Evolutionary conservation across 2,113 vertebrate genomes (phyloP).

Genomic region (Thalassoma bifasciatum): DNA sequence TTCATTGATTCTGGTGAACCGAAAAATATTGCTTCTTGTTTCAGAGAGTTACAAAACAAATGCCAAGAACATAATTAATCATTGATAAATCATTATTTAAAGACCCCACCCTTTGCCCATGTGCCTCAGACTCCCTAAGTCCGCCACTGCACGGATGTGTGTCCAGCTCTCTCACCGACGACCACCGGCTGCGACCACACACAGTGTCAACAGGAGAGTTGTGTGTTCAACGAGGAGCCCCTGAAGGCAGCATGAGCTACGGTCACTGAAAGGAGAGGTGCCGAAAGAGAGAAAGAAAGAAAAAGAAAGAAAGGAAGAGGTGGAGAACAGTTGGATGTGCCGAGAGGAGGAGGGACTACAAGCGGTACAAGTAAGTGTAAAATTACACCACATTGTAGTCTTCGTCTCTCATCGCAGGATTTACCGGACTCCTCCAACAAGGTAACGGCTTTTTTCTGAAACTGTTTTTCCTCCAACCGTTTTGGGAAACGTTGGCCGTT

Average conservation of each 20-base stretch:
- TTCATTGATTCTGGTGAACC: no score
- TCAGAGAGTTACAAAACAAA: no score
- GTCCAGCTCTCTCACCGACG: neutral
- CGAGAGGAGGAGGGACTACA: conserved; percentile 3
- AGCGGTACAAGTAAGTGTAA: neutral
- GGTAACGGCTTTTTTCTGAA: conserved; percentile 13
- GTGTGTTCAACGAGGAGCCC: conserved; percentile 20
- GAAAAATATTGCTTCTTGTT: no score
- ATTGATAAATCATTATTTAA: neutral
- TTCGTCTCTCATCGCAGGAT: neutral
- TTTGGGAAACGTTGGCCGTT: neutral
- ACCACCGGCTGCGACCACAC: neutral
- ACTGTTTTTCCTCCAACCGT: accelerated
- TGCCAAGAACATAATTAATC: neutral
- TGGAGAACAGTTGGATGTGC: neutral
- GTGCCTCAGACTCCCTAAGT: neutral
- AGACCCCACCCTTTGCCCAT: neutral
- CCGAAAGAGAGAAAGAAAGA: neutral
- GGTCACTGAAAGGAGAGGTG: neutral
- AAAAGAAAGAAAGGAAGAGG: neutral
- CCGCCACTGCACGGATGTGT: neutral
- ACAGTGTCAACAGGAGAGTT: neutral
- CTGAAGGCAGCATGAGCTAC: conserved; percentile 19
- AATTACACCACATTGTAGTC: neutral
- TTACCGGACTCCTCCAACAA: conserved; percentile 12